Evolutionary conservation across 2,113 vertebrate species (phyloP), one percentile per base, ranked within the genome.

Genomic region (Anolis carolinensis): DNA sequence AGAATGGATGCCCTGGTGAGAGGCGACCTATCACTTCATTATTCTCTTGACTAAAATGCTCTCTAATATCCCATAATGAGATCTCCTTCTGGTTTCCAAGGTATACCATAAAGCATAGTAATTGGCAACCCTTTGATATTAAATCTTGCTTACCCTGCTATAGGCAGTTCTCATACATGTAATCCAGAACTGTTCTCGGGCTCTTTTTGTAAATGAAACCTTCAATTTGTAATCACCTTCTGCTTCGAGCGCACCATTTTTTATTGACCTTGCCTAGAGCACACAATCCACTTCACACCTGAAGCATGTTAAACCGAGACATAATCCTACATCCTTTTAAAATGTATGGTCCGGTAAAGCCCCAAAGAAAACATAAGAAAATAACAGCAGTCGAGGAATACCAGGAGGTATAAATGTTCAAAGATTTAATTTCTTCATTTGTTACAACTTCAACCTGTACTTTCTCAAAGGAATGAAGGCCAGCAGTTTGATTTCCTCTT

Each of bases 21-120:
- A 1, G 6, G 14, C 0, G 18, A 30, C 10, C 44, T 4, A 78
- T 16, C 1, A 32, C 21, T 21, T 18, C 30, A 7, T 80, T 32
- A 32, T 1, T 82, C 23, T 72, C 78, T 87, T 70, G 78, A 74
- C 39, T 18, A 30, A 83, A 18, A 65, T 63, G 62, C 68, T 25
- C 76, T 67, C 1, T 11, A 25, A 27, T 25, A 0, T 2, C 23
- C 1, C 71, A 0, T 14, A 27, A 52, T 65, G 85, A 36, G 75
- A 36, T 20, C 16, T 75, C 7, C 68, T 67, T 73, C 52, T 68
- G 34, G 44, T 4, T 39, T 84, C 70, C 25, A 63, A 0, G 21
- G 72, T 25, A 1, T 0, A 3, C 71, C 13, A 16, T 65, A 79
- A 67, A 39, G 0, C 79, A 81, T 0, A 0, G 21, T 9, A 3